Conservation (phyloP, 2,797 vertebrate genomes). For the Psittacula derbiana region DNA sequence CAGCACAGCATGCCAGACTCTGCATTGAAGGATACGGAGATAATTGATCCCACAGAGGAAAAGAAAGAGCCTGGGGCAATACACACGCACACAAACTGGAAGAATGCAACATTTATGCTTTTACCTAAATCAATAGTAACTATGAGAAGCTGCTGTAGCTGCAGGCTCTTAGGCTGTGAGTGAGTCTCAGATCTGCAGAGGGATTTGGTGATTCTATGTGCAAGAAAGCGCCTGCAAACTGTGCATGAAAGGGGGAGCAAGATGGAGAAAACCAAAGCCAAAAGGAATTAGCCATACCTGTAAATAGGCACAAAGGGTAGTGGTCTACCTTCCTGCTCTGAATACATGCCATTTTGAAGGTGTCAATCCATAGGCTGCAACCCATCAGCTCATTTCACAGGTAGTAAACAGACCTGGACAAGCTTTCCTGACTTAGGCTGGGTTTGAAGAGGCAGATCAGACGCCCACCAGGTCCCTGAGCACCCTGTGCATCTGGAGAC, state of each 20-base stretch:
- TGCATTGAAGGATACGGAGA: neutral
- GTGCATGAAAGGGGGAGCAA: neutral
- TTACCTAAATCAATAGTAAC: constrained; percentile 48
- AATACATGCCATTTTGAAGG: neutral
- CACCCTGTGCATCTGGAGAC: neutral
- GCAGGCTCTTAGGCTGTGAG: neutral
- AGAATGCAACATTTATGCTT: constrained; percentile 24
- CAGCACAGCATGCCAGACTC: neutral
- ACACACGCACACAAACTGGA: neutral
- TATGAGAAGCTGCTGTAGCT: neutral
- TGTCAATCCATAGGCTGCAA: neutral
- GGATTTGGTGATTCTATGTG: neutral
- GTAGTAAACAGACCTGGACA: neutral
- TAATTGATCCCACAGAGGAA: constrained; percentile 52
- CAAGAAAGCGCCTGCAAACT: neutral
- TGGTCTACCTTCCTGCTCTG: neutral
- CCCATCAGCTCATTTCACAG: neutral
- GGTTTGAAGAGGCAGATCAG: neutral
- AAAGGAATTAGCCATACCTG: neutral
- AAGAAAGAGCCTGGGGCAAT: neutral
- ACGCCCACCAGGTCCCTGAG: neutral
- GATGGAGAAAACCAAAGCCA: neutral
- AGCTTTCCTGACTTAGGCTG: neutral
- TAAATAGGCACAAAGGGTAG: neutral
- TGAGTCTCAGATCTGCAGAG: neutral